Evolutionary conservation across 1,140 invertebrate genomes (phyloP), one percentile per base, ranked within the genome.

Genomic region (Trichomalopsis sarcophagae): DNA sequence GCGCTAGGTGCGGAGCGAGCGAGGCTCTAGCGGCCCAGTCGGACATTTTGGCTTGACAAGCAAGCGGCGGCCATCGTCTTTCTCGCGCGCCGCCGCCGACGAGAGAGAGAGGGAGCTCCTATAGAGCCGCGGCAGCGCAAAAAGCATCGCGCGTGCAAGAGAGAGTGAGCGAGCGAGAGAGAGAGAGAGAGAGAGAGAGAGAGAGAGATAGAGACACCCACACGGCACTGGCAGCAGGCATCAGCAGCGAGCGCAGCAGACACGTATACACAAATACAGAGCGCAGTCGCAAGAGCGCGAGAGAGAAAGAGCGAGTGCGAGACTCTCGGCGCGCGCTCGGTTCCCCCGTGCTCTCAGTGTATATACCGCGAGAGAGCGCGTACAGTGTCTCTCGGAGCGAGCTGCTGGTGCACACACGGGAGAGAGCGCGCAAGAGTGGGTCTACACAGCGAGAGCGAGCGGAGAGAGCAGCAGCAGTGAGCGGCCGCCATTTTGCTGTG

Each of bases 401-500:
- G 68, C 23, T 33, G 68, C 68, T 71, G 68, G 68, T 23, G 17
- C 44, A 6, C 13, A 33, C 36, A 10, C 33, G 33, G 33, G 47
- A 81, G 69, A 17, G 36, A 33, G 47, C 30, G 69, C 14, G 47
- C 71, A 50, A 68, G 21, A 44, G 79, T 23, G 30, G 68, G 68
- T 33, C 23, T 71, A 27, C 23, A n/a, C 68, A 71, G 40, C 27
- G 27, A 76, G 75, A 77, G 76, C 40, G 55, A 84, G 66, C 76
- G 78, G 75, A 44, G 77, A 27, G 69, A 82, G 80, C 80, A 82
- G 30, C 78, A 81, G 21, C 68, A 81, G 80, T 27, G 73, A 83
- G 55, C 73, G 50, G 83, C 77, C 83, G 83, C 83, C 83, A 84
- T 84, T 84, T 84, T 84, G 83, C 47, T 71, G 68, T 71, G 68